Percentiles rank a stretch among this genome's conserved stretches.
Conservation (phyloP, 2,888 invertebrate genomes). For the Aleiodes alternator region DNA sequence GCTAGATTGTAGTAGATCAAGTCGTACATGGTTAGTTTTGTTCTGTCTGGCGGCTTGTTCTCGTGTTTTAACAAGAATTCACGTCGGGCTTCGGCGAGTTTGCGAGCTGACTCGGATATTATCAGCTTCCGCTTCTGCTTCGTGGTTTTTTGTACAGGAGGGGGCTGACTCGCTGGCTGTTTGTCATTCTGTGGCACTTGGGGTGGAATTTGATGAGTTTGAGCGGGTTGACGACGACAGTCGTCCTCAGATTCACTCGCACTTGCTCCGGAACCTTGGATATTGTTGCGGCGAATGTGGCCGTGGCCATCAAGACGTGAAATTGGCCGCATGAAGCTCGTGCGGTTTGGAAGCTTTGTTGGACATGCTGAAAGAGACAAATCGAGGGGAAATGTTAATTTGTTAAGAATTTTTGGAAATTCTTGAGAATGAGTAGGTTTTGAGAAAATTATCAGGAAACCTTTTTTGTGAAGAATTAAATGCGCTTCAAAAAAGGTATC, state of each 20-base stretch:
- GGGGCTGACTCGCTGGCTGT: not conserved
- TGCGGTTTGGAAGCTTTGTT: conserved; percentile 79
- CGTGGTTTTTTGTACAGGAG: conserved; percentile 46
- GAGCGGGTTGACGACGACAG: conserved; percentile 57
- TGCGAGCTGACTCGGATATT: conserved; percentile 76
- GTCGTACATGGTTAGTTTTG: conserved; percentile 91
- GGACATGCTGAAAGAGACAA: conserved; percentile 70
- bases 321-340: conserved; percentile 81
- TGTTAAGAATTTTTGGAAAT: too few species aligned
- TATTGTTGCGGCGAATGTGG: conserved; percentile 80
- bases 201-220: conserved; percentile 72
- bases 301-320: conserved; percentile 79
- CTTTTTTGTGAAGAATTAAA: too few species aligned
- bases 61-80: conserved; percentile 78
- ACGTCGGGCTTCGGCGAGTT: conserved; percentile 77
- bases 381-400: too few species aligned
- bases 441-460: too few species aligned
- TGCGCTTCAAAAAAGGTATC: too few species aligned
- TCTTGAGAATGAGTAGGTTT: not conserved
- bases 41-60: conserved; percentile 79
- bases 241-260: conserved; percentile 84
- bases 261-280: conserved; percentile 76
- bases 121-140: conserved; percentile 65
- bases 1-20: conserved; percentile 93
- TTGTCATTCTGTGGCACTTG: conserved; percentile 1